Conservation (phyloP, 2,888 invertebrate genomes). For the Ligdia adustata region DNA sequence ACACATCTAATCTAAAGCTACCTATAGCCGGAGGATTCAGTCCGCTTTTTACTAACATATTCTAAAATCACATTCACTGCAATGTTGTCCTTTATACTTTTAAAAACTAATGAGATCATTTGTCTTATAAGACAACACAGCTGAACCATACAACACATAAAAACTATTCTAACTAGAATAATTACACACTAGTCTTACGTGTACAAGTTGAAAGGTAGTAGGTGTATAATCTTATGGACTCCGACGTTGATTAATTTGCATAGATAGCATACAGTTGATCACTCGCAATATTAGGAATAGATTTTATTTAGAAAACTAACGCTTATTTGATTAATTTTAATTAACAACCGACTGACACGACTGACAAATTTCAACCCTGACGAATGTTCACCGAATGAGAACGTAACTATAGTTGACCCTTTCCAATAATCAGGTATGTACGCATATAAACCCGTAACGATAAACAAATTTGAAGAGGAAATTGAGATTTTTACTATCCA, state of each 20-base stretch:
- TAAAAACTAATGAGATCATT: background rate
- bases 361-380: too few relatives aligned
- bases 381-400: too few relatives aligned
- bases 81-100: background rate
- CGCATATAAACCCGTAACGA: too few relatives aligned
- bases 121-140: background rate
- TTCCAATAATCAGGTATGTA: too few relatives aligned
- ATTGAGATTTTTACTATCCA: too few relatives aligned
- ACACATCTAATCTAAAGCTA: too few relatives aligned
- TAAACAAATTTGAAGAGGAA: too few relatives aligned
- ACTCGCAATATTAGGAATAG: background rate
- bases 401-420: too few relatives aligned
- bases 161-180: background rate
- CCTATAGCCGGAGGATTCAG: too few relatives aligned
- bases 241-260: background rate
- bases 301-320: background rate
- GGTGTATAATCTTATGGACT: background rate
- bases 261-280: background rate
- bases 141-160: background rate
- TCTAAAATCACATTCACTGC: background rate
- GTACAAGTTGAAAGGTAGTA: background rate
- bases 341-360: too few relatives aligned
- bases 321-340: background rate
- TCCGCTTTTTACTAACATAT: background rate
- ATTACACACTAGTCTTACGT: background rate